Evolutionary conservation across 1,140 invertebrate species (phyloP), one percentile per base, ranked within the genome.

Genomic region (Luehdorfia chinensis): DNA sequence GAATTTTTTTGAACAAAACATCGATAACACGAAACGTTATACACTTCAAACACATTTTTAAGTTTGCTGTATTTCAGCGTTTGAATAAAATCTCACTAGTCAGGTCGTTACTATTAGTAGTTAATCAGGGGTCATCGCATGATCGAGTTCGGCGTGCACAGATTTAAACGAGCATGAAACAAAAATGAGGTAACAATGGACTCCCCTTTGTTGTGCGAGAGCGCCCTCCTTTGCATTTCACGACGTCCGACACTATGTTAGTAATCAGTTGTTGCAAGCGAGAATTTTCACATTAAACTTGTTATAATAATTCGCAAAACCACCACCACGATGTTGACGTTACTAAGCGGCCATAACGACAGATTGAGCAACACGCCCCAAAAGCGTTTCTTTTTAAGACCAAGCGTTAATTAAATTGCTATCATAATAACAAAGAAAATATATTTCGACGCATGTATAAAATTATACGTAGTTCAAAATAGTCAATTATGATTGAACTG

Each of bases 181-280:
- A 31, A 66, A 61, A 54, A 68, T 59, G 57, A 59, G 58, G 50
- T 54, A 69, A 66, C 52, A 56, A 52, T 66, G 41, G 58, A 76
- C 80, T 84, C 75, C 64, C 75, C 75, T 84, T 87, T 84, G 53
- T 72, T 74, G 59, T 84, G 69, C 65, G 73, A 75, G 72, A 68
- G 65, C 59, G 68, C 67, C 66, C 72, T 84, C 66, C 84, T 84
- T 81, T 87, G 77, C 75, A 87, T 84, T 72, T 83, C 79, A 84
- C 79, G 70, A 66, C 43, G 55, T 51, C 51, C 50, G 49, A 61
- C 69, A 66, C 64, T 54, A 75, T 59, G 47, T 53, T 64, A 66
- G 33, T 66, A 64, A 62, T 67, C 65, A 70, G 54, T 57, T 54
- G 47, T 59, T 62, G 50, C 50, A 27, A 31, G 28, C 11, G 45